Base-by-base conservation (phyloP, 2,113 vertebrate species). In the Cavia aperea region DNA sequence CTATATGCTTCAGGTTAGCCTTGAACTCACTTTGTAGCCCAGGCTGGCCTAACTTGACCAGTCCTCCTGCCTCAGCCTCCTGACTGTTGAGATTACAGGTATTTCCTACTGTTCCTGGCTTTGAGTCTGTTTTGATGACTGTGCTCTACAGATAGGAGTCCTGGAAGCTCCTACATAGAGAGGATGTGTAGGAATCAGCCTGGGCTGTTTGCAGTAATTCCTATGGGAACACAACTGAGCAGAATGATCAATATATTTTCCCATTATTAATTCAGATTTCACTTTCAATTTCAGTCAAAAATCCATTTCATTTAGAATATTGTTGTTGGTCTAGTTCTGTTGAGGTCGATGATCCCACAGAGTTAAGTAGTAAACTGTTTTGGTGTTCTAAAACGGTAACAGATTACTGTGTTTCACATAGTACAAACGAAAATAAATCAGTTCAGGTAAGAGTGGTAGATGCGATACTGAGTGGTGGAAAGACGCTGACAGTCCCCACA, bases 361-460 rank as follows among this genome's bases (percentile, higher is more conserved):
- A 81, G n/a, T 88, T 70, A 89, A 73, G 49, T 12, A 54, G 72
- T 79, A 31, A 7, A 43, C 72, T 91, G 14, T 60, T 75, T 84
- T 77, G 68, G 13, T 87, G 23, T 94, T 86, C 62, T 86, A 54
- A 87, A 93, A 86, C 15, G 91, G 75, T 56, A 82, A 83, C 31
- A 23, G 60, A 88, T 63, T 49, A 56, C 58, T 87, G 15, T 51
- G 60, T 95, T 94, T 89, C 14, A 83, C 70, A 92, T 93, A 63
- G 19, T 70, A 39, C 66, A 24, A 94, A 84, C 83, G 49, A 91
- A 86, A 92, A 86, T 56, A 91, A 91, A 56, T 91, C 19, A 91
- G 7, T 33, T 89, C 58, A 79, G 68, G 13, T 77, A 43, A 49
- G 10, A 84, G 49, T 81, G 72, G 56, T 63, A 62, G 13, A 19